Conservation (phyloP, 2,797 vertebrate genomes). For the Ciconia nigra region DNA sequence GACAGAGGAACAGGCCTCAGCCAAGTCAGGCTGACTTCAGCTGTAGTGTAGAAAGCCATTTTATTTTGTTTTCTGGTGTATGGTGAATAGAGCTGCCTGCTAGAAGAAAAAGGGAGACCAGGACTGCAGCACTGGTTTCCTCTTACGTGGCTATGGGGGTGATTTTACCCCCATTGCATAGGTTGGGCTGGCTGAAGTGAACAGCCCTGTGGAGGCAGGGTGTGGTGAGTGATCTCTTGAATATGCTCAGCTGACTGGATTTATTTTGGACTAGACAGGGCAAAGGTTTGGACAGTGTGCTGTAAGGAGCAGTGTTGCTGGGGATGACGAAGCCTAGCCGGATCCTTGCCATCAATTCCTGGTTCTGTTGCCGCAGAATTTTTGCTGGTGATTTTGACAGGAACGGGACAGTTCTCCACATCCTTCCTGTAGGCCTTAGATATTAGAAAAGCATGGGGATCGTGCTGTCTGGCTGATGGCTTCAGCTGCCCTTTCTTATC, state of each 20-base stretch:
- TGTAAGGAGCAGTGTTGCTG: neutral
- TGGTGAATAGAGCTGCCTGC: neutral
- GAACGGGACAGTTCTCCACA: neutral
- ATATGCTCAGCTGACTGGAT: neutral
- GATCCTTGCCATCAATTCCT: neutral
- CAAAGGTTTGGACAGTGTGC: neutral
- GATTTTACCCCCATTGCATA: accelerated
- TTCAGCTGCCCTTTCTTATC: neutral
- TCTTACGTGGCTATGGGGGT: accelerated
- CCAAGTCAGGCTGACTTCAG: neutral
- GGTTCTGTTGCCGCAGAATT: neutral
- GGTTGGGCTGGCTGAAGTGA: neutral
- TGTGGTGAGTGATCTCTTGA: neutral
- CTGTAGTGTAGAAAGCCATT: neutral
- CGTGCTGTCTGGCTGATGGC: neutral
- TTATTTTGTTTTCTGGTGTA: neutral
- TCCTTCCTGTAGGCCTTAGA: neutral
- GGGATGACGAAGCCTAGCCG: accelerated
- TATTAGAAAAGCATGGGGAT: neutral
- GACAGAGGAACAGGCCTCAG: neutral
- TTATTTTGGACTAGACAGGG: neutral
- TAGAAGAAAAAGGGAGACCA: neutral
- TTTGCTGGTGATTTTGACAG: neutral
- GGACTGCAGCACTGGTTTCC: neutral
- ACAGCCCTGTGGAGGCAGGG: neutral